Conservation (phyloP, 2,888 invertebrate species). For the Heliconius erato region DNA sequence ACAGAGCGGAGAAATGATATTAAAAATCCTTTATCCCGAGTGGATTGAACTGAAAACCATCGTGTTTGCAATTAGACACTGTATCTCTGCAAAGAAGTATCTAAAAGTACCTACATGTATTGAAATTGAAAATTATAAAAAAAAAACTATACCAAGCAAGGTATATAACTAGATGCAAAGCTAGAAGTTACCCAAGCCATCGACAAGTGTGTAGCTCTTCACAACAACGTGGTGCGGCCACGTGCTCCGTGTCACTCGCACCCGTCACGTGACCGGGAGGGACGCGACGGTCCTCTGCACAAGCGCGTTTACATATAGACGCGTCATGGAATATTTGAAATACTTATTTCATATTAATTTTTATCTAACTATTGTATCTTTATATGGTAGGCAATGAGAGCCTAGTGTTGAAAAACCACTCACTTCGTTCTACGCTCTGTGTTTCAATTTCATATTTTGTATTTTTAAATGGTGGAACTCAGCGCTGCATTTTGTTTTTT, state of each 20-base stretch:
- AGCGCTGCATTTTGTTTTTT: no score
- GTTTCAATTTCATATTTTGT: no score
- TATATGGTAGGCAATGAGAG: no score
- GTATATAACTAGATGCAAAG: background rate
- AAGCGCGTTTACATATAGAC: background rate
- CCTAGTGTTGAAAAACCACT: no score
- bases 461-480: no score
- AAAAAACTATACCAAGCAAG: background rate
- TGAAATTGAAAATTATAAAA: no score
- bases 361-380: background rate
- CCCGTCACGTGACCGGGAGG: conserved; percentile 30
- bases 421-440: no score
- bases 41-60: no score
- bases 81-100: background rate
- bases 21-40: no score
- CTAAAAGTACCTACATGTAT: background rate
- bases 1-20: no score
- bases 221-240: conserved; percentile 6
- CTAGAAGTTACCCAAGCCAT: background rate
- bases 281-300: conserved; percentile 10
- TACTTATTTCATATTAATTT: background rate
- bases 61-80: no score
- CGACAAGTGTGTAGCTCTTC: background rate
- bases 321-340: conserved; percentile 9
- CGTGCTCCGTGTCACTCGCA: conserved; percentile 29